Base-by-base conservation (phyloP, 2,888 invertebrate species). In the Polydrusus cervinus region DNA sequence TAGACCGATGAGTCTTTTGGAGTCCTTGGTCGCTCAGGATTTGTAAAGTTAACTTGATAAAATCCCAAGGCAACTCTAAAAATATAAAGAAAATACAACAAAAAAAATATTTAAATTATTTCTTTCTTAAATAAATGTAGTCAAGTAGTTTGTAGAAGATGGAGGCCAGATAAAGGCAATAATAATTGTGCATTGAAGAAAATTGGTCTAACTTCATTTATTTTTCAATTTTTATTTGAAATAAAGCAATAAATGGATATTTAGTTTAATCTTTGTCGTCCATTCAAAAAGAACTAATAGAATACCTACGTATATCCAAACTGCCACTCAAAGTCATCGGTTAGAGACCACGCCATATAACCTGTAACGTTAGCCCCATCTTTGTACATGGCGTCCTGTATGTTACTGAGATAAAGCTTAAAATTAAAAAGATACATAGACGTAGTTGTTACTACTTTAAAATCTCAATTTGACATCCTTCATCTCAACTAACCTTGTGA, bases 31-130 rank as follows among this genome's bases (percentile, higher is more conserved):
- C 71, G 13, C 0, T 61, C 45, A 30, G 64, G 71, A 55, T 47
- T 34, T 3, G 16, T 55, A 38, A 71, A 71, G 53, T 71, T 60
- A 38, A 71, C 49, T 5, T 71, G 64, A 20, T 71, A 71, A 38
- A 51, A 57, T 51, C 71, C 71, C 3, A 93, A 87, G 9, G 45
- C 45, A 0, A 71, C 65, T 13, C 71, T 71, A 45, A 53, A 38
- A 60, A 90, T 14, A 38, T 8, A 10, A 60, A 60, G 38, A 60
- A 38, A 1, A 20, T 9, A 30, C 8, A 20, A 30, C n/a, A n/a
- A n/a, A n/a, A n/a, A n/a, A n/a, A n/a, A n/a, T n/a, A n/a, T n/a
- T n/a, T n/a, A n/a, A n/a, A n/a, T n/a, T n/a, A n/a, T n/a, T n/a
- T n/a, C n/a, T n/a, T n/a, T n/a, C n/a, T 9, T 40, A 11, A 11